Evolutionary conservation across 2,113 vertebrate species (phyloP).

Genomic region (Paracanthobrama guichenoti): DNA sequence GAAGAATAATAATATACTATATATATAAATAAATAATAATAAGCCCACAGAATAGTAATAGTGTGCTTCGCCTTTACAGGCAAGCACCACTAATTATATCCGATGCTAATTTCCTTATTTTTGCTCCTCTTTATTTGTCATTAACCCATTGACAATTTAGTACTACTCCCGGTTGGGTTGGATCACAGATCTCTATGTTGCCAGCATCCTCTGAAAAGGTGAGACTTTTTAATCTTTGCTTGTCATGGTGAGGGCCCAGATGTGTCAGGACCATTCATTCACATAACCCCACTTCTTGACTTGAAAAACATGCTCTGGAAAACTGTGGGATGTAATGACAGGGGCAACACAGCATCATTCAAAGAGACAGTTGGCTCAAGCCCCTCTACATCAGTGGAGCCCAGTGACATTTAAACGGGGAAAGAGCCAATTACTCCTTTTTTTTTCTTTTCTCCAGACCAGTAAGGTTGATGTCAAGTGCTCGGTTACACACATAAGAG

Average conservation of each 20-base stretch:
- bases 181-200: not conserved
- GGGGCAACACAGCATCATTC: constrained; percentile 66
- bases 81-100: too few relatives aligned
- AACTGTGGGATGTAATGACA: constrained; percentile 65
- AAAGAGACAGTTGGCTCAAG: constrained; percentile 50
- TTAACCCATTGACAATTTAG: not conserved
- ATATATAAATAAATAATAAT: too few relatives aligned
- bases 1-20: too few relatives aligned
- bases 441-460: not conserved
- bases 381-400: constrained; percentile 19
- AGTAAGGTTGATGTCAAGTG: constrained; percentile 29
- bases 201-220: constrained; percentile 31
- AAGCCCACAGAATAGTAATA: too few relatives aligned
- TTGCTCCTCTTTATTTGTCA: not conserved
- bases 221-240: constrained; percentile 50
- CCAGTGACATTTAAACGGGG: constrained; percentile 65
- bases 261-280: constrained; percentile 53
- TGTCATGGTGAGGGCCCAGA: constrained; percentile 35
- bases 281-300: constrained; percentile 45
- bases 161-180: not conserved
- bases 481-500: not conserved
- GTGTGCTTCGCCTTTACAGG: too few relatives aligned
- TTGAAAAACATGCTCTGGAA: constrained; percentile 64
- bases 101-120: not conserved
- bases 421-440: constrained; percentile 21